A percentile compares a stretch with the other conserved stretches of the same genome.
Evolutionary conservation across 2,888 invertebrate genomes (phyloP).

Genomic region (Blomia tropicalis): DNA sequence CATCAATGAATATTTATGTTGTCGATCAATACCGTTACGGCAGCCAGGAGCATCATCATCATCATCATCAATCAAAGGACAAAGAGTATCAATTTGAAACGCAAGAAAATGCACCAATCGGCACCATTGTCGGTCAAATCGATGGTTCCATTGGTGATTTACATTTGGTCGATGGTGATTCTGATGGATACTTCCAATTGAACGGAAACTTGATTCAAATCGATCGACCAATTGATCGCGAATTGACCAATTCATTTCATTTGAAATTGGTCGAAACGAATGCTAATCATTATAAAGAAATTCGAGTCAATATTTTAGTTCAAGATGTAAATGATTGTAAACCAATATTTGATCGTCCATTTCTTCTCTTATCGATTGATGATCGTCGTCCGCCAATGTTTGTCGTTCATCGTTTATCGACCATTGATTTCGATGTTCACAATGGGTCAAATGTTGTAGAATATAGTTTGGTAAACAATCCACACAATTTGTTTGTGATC

Average conservation of each 20-base stretch:
- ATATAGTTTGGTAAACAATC: conserved; percentile 46
- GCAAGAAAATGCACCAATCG: conserved; percentile 5
- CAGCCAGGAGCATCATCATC: no score
- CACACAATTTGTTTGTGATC: conserved; percentile 66
- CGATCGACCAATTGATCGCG: conserved; percentile 7
- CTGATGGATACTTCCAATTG: conserved; percentile 2
- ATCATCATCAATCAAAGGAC: no score
- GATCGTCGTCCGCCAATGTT: conserved; percentile 21
- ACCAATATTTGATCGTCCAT: conserved; percentile 61
- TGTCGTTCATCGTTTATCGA: background rate
- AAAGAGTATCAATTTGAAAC: conserved; percentile 4
- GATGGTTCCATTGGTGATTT: background rate
- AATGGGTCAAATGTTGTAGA: background rate
- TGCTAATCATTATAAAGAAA: conserved; percentile 31
- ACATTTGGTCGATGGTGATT: conserved; percentile 17
- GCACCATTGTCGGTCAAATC: background rate
- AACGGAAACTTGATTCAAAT: background rate
- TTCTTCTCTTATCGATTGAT: conserved; percentile 41
- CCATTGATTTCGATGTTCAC: conserved; percentile 5
- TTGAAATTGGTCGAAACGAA: conserved; percentile 13
- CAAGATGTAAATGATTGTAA: conserved; percentile 79
- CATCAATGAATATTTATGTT: conserved; percentile 3
- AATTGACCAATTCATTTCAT: background rate
- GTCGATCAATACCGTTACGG: no score
- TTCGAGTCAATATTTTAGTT: conserved; percentile 57